phyloP scores from a whole-genome alignment of 2,797 vertebrate genomes.

The Numenius phaeopus region DNA sequence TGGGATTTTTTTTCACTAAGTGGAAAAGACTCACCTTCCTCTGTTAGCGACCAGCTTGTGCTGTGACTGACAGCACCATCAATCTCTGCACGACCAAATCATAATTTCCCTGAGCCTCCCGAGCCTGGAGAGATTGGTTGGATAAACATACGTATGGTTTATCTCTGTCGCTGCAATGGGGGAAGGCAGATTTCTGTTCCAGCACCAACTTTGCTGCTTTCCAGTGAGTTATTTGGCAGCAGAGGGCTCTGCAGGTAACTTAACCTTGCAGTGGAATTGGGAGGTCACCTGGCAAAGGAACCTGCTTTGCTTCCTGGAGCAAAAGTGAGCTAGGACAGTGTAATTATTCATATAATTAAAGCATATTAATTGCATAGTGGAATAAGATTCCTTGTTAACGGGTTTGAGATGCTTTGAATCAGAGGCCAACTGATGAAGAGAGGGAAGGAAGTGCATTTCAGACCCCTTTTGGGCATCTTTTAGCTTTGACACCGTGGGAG shows the following conservation, averaged over 20 bases:
- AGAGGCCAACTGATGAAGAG: background rate
- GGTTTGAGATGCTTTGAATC: background rate
- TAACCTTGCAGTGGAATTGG: background rate
- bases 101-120: slow-evolving; percentile 17
- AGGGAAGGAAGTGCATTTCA: background rate
- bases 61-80: background rate
- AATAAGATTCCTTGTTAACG: background rate
- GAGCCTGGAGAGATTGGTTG: background rate
- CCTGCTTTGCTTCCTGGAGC: background rate
- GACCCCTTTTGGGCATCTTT: background rate
- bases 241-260: background rate
- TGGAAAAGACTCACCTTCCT: background rate
- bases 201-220: background rate
- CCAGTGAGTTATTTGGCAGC: background rate
- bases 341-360: background rate
- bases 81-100: background rate
- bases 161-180: background rate
- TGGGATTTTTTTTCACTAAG: background rate
- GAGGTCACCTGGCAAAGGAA: background rate
- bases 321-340: background rate
- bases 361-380: background rate
- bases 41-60: background rate
- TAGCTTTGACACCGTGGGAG: background rate
- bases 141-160: background rate
- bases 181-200: background rate